Evolutionary conservation across 2,797 vertebrate genomes (phyloP).

Genomic region (Molossus alvarezi): DNA sequence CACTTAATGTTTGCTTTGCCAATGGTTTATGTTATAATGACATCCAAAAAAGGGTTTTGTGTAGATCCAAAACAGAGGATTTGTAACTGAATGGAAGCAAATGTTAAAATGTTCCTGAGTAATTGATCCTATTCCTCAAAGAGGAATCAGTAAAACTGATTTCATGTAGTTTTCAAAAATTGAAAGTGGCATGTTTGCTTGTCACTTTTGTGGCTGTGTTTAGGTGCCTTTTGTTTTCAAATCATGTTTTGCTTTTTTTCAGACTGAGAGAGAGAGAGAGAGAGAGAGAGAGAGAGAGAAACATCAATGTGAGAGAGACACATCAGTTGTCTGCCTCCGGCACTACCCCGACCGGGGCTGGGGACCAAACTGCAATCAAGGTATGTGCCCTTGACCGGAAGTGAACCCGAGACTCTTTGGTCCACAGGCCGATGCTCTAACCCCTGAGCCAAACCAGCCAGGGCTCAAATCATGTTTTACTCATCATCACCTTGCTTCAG

Average conservation of each 20-base stretch:
- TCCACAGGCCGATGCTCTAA: no score
- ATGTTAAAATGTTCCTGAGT: constrained; percentile 55
- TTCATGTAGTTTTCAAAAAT: not conserved
- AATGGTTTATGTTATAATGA: constrained; percentile 62
- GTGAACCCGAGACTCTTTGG: no score
- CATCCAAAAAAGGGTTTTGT: constrained; percentile 47
- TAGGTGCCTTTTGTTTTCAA: constrained; percentile 1
- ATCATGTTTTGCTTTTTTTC: not conserved
- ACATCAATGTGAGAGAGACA: no score
- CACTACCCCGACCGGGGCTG: no score
- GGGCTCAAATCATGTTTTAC: constrained; percentile 1
- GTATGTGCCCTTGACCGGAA: no score
- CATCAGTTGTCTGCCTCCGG: no score
- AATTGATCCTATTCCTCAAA: constrained; percentile 49
- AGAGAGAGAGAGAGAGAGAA: no score
- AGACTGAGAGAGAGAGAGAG: no score
- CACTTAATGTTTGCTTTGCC: constrained; percentile 76
- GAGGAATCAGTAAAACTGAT: constrained; percentile 35
- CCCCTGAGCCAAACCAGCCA: no score
- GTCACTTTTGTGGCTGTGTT: not conserved
- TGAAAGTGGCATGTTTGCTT: not conserved
- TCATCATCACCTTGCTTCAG: constrained; percentile 52
- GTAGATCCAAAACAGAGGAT: not conserved
- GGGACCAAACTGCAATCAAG: no score
- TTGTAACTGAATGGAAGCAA: constrained; percentile 68